These are phyloP conservation scores for Brachyopa scutellaris DNA, from an alignment of 2,888 invertebrate genomes.

Conservation along the genomic window DNA sequence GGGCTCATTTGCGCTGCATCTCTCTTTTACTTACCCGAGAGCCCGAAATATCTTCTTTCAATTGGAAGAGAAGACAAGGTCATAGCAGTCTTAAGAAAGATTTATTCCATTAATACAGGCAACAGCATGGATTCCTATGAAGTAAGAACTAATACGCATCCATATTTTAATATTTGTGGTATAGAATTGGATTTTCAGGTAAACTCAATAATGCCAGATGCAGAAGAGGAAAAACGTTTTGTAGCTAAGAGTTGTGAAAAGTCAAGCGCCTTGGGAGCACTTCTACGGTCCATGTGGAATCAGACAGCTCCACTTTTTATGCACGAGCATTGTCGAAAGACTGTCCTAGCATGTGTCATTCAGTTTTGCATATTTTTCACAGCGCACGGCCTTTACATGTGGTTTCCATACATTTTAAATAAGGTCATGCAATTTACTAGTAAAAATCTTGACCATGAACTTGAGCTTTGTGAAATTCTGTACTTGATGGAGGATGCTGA, in stretches of 20 bases:
- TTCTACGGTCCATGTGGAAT: constrained; percentile 76
- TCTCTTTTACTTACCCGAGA: constrained; percentile 77
- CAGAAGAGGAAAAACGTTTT: not conserved
- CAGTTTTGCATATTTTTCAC: constrained; percentile 78
- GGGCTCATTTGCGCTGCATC: constrained; percentile 75
- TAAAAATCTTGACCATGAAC: constrained; percentile 64
- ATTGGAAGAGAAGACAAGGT: constrained; percentile 76
- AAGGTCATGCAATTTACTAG: constrained; percentile 75
- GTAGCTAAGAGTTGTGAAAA: not conserved
- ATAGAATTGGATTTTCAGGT: not conserved
- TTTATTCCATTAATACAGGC: constrained; percentile 75
- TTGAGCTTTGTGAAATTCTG: constrained; percentile 76
- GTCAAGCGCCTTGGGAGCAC: not conserved
- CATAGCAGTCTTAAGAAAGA: constrained; percentile 74
- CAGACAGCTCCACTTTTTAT: constrained; percentile 79
- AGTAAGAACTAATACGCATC: too few relatives aligned
- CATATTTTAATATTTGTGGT: not conserved
- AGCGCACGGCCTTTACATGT: constrained; percentile 78
- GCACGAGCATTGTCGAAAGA: constrained; percentile 75
- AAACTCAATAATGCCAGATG: constrained; percentile 5
- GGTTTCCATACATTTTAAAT: constrained; percentile 79
- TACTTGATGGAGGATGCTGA: constrained; percentile 45
- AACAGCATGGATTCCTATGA: constrained; percentile 43
- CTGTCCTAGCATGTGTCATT: constrained; percentile 76
- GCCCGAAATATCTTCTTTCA: constrained; percentile 78